Evolutionary conservation across 1,140 invertebrate species (phyloP).

Genomic region (Wasmannia auropunctata): DNA sequence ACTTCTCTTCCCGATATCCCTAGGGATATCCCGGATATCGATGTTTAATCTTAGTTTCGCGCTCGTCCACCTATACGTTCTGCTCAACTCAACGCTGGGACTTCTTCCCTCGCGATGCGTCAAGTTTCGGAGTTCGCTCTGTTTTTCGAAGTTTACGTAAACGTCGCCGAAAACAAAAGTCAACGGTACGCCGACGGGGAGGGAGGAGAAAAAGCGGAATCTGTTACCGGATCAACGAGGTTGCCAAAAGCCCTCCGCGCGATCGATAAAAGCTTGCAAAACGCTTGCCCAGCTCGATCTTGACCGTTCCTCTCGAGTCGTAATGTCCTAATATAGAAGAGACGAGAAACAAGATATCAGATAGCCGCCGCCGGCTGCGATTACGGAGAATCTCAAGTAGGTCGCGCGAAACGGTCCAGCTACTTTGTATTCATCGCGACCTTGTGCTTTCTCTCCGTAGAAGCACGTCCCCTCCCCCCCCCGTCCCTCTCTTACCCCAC

Average conservation of each 20-base stretch:
- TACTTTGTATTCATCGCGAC: slow-evolving; percentile 57
- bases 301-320: slow-evolving; percentile 10
- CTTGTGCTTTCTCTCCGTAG: slow-evolving; percentile 45
- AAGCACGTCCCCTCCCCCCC: background rate
- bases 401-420: slow-evolving; percentile 51
- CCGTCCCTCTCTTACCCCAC: background rate
- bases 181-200: background rate
- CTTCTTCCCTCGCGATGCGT: background rate
- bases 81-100: background rate
- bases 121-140: slow-evolving; percentile 14
- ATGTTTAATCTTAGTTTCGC: slow-evolving; percentile 36
- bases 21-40: slow-evolving; percentile 6
- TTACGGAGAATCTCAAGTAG: slow-evolving; percentile 53
- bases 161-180: slow-evolving; percentile 37
- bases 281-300: slow-evolving; percentile 7
- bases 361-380: slow-evolving; percentile 17
- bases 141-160: slow-evolving; percentile 26
- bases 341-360: slow-evolving; percentile 54
- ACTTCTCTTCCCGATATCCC: background rate
- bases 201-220: slow-evolving; percentile 7
- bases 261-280: slow-evolving; percentile 23
- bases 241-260: slow-evolving; percentile 27
- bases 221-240: background rate
- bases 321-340: slow-evolving; percentile 8
- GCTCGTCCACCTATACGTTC: background rate